Base-by-base conservation (phyloP, 2,113 vertebrate species). In the Megaptera novaeangliae region DNA sequence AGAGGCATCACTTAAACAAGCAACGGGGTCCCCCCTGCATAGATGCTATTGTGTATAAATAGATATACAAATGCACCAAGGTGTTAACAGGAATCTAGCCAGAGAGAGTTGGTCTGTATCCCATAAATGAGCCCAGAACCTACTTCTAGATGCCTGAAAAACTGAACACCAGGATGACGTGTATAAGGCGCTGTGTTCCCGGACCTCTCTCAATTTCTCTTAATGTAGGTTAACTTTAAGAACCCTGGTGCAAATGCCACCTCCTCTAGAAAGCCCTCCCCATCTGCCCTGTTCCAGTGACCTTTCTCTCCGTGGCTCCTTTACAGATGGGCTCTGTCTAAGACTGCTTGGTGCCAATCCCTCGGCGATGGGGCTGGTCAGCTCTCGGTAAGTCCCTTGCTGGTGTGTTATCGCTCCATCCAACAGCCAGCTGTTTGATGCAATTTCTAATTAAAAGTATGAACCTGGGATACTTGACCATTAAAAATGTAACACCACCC, bases 381-480 rank as follows among this genome's bases (percentile, higher is more conserved):
- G 49, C n/a, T 69, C 49, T 49, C 9, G 18, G 4, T 0, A 6
- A 49, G 17, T 31, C 20, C 10, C 29, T 72, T 64, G 64, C 17
- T 46, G 8, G 5, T 0, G 23, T 72, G 36, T 46, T 41, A 27
- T 55, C n/a, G 31, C 12, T 8, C 1, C 8, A 1, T 68, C 18
- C 14, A 46, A 34, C 6, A 20, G 52, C 55, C 63, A 85, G 83
- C 21, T 71, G 34, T 91, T 80, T 34, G 77, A 59, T 61, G 59
- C 69, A 85, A 74, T 91, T 96, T 80, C 77, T 78, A 66, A 31
- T 44, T 39, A 74, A 52, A 95, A 88, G 20, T 61, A 80, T 14
- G 31, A 25, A 63, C 25, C 25, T 80, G 82, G 46, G 87, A 44
- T 78, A 80, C 9, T 55, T 44, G 44, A 49, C 83, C 23, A 2